phyloP scores from a whole-genome alignment of 2,113 vertebrate species.

The Alosa alosa region DNA sequence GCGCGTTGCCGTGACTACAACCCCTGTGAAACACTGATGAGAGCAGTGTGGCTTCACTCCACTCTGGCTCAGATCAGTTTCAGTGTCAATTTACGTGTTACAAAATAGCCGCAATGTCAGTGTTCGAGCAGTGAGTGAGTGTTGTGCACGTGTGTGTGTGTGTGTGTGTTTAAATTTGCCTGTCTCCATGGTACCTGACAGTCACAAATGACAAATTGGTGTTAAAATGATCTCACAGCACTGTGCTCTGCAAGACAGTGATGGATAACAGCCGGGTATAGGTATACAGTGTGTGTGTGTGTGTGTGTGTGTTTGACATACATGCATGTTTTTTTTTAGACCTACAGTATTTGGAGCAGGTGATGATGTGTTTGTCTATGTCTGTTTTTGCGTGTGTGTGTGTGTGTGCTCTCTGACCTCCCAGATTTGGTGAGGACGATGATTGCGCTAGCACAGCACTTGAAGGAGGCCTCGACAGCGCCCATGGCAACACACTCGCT shows the following conservation, averaged over 20 bases:
- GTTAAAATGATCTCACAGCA: slow-evolving; percentile 71
- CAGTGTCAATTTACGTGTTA: no score
- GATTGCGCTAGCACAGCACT: slow-evolving; percentile 95
- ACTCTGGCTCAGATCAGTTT: no score
- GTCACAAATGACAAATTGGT: slow-evolving; percentile 35
- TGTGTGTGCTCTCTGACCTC: slow-evolving; percentile 78
- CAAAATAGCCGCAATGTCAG: no score
- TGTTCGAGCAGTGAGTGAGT: not conserved
- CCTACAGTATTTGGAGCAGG: slow-evolving; percentile 96
- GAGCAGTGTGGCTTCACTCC: no score
- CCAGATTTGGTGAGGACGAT: slow-evolving; percentile 95
- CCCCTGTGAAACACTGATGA: no score
- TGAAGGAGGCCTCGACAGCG: slow-evolving; percentile 95
- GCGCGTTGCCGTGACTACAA: no score
- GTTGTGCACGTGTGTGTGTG: not conserved
- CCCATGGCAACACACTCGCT: slow-evolving; percentile 91
- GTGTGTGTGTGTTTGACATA: slow-evolving; percentile 2
- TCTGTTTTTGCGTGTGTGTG: slow-evolving; percentile 20
- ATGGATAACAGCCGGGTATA: not conserved
- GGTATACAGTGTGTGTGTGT: no score
- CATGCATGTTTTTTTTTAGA: slow-evolving; percentile 51
- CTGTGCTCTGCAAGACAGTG: not conserved
- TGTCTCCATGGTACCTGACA: not conserved
- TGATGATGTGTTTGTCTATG: slow-evolving; percentile 72
- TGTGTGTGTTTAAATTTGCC: not conserved